Percentiles rank a stretch among this genome's conserved stretches.
These are phyloP conservation scores for Cryptocheilus praepositus DNA, from an alignment of 2,888 invertebrate species.

Conservation along the genomic window DNA sequence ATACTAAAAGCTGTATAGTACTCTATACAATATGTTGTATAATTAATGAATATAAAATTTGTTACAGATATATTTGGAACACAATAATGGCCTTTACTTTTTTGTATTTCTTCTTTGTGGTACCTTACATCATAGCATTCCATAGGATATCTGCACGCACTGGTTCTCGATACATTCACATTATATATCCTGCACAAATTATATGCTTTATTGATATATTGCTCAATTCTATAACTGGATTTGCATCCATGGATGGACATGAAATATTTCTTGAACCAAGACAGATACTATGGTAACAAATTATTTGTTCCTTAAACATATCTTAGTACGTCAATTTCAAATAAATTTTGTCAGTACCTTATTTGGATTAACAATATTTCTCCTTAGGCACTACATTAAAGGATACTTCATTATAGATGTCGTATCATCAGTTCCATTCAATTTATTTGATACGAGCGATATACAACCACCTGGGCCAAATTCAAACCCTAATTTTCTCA, in stretches of 20 bases:
- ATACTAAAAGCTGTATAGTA: no score
- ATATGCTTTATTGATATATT: slow-evolving; percentile 62
- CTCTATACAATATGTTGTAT: no score
- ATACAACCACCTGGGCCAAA: no score
- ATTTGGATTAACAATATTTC: neutral
- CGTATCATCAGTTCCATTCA: no score
- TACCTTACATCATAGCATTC: slow-evolving; percentile 59
- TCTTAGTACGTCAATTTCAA: neutral
- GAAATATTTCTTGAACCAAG: slow-evolving; percentile 61
- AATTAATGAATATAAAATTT: no score
- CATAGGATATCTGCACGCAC: slow-evolving; percentile 50
- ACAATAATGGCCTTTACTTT: slow-evolving; percentile 60
- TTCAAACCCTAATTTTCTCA: no score
- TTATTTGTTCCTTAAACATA: neutral
- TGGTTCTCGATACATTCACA: slow-evolving; percentile 25
- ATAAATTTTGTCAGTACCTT: neutral
- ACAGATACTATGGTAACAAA: slow-evolving; percentile 52
- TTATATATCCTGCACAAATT: slow-evolving; percentile 50
- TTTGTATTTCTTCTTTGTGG: slow-evolving; percentile 58
- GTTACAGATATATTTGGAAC: slow-evolving; percentile 62
- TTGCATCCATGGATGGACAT: slow-evolving; percentile 51
- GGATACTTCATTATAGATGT: no score
- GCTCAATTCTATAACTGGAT: slow-evolving; percentile 69
- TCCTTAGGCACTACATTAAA: no score
- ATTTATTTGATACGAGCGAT: no score